Evolutionary conservation across 2,888 invertebrate genomes (phyloP).

Genomic region (Nemotelus nigrinus): DNA sequence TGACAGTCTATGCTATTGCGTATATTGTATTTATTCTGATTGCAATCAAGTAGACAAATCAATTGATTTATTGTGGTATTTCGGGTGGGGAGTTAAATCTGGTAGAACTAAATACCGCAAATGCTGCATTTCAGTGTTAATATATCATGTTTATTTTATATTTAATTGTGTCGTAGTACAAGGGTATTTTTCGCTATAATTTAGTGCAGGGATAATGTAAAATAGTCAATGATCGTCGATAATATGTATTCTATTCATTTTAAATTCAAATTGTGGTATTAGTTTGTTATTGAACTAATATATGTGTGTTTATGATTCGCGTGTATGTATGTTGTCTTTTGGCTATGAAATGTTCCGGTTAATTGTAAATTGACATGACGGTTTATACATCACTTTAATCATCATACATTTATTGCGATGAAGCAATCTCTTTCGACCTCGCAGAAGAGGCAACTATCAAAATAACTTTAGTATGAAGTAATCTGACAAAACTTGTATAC

Average conservation of each 20-base stretch:
- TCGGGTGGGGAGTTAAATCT: background rate
- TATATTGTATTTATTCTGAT: background rate
- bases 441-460: background rate
- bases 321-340: background rate
- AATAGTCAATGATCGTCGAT: background rate
- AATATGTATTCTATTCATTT: background rate
- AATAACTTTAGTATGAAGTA: conserved; percentile 10
- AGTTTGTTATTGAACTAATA: background rate
- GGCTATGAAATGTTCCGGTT: conserved; percentile 37
- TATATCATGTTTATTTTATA: background rate
- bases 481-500: conserved; percentile 6
- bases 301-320: background rate
- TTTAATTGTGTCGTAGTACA: conserved; percentile 26
- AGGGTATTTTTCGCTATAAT: conserved; percentile 8
- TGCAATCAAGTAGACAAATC: background rate
- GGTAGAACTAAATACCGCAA: background rate
- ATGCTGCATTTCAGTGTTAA: conserved; percentile 18
- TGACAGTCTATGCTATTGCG: conserved; percentile 5
- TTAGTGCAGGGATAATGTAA: conserved; percentile 15
- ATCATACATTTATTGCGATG: background rate
- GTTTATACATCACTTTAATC: conserved; percentile 22
- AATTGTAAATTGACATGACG: conserved; percentile 46
- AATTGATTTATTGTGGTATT: conserved; percentile 16
- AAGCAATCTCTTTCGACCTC: background rate
- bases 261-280: background rate